Evolutionary conservation across 2,888 invertebrate genomes (phyloP), one percentile per base, ranked within the genome.

Genomic region (Pocota personata): DNA sequence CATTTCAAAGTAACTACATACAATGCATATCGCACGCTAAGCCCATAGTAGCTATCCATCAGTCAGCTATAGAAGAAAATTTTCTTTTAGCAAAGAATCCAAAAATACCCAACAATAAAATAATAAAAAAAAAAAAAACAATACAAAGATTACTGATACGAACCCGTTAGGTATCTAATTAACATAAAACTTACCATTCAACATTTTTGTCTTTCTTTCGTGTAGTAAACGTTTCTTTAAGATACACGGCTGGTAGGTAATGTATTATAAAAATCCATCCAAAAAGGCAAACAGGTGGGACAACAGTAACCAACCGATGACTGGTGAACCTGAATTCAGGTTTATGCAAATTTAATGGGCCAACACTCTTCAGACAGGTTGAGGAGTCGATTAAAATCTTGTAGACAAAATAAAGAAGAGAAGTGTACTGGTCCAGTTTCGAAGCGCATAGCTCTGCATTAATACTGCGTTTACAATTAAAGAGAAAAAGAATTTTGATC

Each of bases 291-390:
- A n/a, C 32, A 5, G 30, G 14, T 14, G 24, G 43, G n/a, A 21
- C 8, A 46, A 32, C 30, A 52, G 35, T 21, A 50, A 57, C 69
- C 40, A 43, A 30, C 43, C 43, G 27, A 30, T 78, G 78, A 78
- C 40, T 78, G 27, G 67, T 62, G 37, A 37, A 16, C 71, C 27
- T 40, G n/a, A 48, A 43, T 32, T 77, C 48, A 57, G 43, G 76
- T 57, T 71, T 77, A 82, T 82, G 82, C 66, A 82, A 82, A 82
- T 82, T 82, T 64, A 57, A 76, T 57, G 69, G 40, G 24, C 16
- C 46, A 50, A 67, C 30, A 55, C 73, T 40, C 60, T 73, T 62
- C 73, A 52, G 55, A 32, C 75, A 67, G 64, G 48, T 50, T 50
- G 48, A 19, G 50, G 10, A 19, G 58, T 58, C n/a, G 24, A 48